These are phyloP conservation scores for Xerus rutilus DNA, from an alignment of 2,797 vertebrate species.

Conservation along the genomic window DNA sequence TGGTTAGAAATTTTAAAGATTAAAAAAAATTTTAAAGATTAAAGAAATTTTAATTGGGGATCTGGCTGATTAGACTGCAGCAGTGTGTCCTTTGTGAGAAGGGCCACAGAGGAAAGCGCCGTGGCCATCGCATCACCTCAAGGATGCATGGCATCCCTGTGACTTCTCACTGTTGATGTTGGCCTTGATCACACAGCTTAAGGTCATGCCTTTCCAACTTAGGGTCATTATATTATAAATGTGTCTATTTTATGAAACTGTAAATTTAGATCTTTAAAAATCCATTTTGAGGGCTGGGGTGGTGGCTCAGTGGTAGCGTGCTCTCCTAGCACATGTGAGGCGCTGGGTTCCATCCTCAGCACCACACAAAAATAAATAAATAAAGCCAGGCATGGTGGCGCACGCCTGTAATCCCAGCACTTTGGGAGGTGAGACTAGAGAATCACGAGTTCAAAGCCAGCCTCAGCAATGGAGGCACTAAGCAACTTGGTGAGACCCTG, in stretches of 20 bases:
- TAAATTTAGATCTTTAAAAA: not conserved
- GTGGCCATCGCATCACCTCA: not conserved
- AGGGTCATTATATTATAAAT: not conserved
- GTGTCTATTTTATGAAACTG: not conserved
- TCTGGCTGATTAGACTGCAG: not conserved
- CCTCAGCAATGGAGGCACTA: too few species aligned
- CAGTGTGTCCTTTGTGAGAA: not conserved
- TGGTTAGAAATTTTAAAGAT: not conserved
- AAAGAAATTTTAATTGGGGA: not conserved
- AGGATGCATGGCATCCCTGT: not conserved
- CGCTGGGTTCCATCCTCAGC: too few species aligned
- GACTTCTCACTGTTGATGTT: not conserved
- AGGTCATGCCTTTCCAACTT: not conserved
- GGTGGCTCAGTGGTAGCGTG: too few species aligned
- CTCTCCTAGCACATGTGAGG: too few species aligned
- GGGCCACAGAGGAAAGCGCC: not conserved
- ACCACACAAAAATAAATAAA: too few species aligned
- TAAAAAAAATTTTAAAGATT: too few species aligned
- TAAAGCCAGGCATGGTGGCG: too few species aligned
- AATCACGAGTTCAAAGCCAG: too few species aligned
- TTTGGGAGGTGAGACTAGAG: too few species aligned
- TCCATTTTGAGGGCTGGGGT: not conserved
- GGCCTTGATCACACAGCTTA: not conserved
- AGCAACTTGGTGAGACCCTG: too few species aligned
- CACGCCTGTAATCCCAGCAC: too few species aligned